These are phyloP conservation scores for Hassar affinis DNA, from an alignment of 2,113 vertebrate species.

Conservation along the genomic window DNA sequence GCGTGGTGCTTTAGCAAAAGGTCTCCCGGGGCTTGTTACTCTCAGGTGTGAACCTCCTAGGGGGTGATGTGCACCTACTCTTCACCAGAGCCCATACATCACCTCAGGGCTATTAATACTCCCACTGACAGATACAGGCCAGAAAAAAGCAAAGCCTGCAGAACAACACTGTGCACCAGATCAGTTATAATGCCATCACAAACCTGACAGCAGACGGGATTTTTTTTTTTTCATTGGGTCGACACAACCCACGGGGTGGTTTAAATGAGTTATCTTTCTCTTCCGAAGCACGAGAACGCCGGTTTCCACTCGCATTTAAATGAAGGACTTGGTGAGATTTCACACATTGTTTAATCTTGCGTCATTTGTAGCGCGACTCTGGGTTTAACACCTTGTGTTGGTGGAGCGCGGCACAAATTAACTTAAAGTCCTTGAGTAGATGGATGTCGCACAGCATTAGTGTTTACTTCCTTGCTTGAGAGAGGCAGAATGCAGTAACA, in stretches of 20 bases:
- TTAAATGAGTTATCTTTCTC: constrained; percentile 1
- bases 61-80: constrained; percentile 39
- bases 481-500: constrained; percentile 13
- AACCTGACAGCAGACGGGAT: constrained; percentile 21
- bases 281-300: not conserved
- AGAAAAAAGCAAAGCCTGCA: constrained; percentile 45
- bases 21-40: constrained; percentile 35
- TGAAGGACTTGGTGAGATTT: not conserved
- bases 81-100: constrained; percentile 52
- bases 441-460: constrained; percentile 36
- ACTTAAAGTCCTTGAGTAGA: constrained; percentile 40
- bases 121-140: constrained; percentile 59
- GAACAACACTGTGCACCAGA: constrained; percentile 51
- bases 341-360: not conserved
- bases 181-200: constrained; percentile 50
- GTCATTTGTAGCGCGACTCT: not conserved
- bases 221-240: not conserved
- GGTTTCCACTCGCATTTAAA: constrained; percentile 3
- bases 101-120: constrained; percentile 56
- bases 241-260: not conserved
- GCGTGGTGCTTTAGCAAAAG: constrained; percentile 26
- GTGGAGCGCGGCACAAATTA: constrained; percentile 38
- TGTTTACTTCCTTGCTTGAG: constrained; percentile 4
- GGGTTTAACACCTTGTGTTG: constrained; percentile 21
- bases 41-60: constrained; percentile 38